Evolutionary conservation across 2,113 vertebrate genomes (phyloP), one percentile per base, ranked within the genome.

Genomic region (Scatophagus argus): DNA sequence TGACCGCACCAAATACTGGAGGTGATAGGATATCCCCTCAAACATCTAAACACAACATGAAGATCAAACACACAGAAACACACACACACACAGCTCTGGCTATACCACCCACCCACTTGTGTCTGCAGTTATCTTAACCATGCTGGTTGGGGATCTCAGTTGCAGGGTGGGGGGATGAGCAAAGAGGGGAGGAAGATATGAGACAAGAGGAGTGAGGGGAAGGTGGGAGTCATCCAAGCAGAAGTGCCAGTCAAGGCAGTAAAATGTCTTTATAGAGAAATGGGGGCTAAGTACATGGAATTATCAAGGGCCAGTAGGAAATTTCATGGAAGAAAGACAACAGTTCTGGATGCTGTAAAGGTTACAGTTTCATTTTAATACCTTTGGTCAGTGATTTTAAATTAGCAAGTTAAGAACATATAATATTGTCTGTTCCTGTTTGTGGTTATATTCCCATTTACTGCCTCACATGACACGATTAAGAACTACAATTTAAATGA

Each of bases 11-110:
- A 89, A 92, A 89, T 88, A 91, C 85, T 89, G 75, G 92, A 94
- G 93, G 94, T 94, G 94, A 94, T 93, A 94, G 93, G 93, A 94
- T 94, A 94, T 94, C 94, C 93, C 92, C 91, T 89, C 82, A 89
- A 93, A 94, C 92, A 94, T 94, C 93, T 93, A 93, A 95, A 95
- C 92, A 94, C 87, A 94, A 94, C 92, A 94, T 84, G 78, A 51
- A 94, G 91, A 93, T 94, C 92, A 94, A 94, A 94, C 91, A 84
- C 76, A 56, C 58, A 86, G 29, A 90, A 61, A 89, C 82, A 83
- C 84, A 89, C 85, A 79, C 83, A 88, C 83, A 94, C 91, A 84
- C 77, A 83, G 75, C 68, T 79, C 78, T 69, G 80, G 80, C 80
- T 52, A 91, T 94, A 91, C 94, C 94, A 94, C 94, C 94, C 94